phyloP scores from a whole-genome alignment of 2,113 vertebrate genomes.

The Macquaria ambigua region DNA sequence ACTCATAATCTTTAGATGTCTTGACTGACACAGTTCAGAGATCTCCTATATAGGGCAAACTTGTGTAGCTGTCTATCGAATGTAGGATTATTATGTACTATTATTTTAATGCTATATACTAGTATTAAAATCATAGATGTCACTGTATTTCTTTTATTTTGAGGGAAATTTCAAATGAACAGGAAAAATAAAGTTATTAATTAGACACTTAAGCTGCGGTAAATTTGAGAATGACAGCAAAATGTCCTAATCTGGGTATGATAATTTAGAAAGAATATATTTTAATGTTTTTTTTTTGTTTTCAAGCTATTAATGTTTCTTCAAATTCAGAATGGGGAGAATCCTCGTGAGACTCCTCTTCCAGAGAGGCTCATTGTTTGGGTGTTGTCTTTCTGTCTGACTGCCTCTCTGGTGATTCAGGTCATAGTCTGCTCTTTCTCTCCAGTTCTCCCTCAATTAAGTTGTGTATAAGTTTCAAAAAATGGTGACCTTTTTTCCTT shows the following conservation, averaged over 20 bases:
- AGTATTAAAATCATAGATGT: background rate
- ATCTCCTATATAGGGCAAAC: background rate
- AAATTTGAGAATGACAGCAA: background rate
- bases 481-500: conserved; percentile 49
- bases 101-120: background rate
- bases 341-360: background rate
- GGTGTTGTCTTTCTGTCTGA: background rate
- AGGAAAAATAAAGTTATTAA: background rate
- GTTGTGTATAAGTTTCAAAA: conserved; percentile 10
- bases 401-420: background rate
- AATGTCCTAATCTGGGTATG: background rate
- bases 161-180: background rate
- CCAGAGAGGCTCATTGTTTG: background rate
- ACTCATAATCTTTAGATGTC: background rate
- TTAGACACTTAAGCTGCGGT: background rate
- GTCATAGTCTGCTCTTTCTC: conserved; percentile 17
- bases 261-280: background rate
- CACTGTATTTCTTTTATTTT: background rate
- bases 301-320: background rate
- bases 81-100: no score
- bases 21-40: background rate
- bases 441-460: conserved; percentile 19
- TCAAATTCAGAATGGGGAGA: background rate
- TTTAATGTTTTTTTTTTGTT: background rate
- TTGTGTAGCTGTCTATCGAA: background rate